phyloP scores from a whole-genome alignment of 2,113 vertebrate species.

The Alosa alosa region DNA sequence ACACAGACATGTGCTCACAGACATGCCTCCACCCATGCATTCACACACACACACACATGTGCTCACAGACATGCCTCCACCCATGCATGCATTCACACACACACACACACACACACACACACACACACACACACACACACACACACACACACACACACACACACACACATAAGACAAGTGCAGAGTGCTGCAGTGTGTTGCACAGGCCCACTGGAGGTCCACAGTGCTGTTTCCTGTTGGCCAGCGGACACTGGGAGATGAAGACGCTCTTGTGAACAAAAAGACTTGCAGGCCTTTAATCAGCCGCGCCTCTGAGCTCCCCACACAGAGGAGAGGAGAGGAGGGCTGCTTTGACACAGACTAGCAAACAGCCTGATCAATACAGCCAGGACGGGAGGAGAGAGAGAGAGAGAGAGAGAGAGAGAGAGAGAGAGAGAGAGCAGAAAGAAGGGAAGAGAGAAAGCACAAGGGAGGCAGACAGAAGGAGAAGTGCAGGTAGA shows the following conservation, averaged over 20 bases:
- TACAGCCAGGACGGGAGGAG: slow-evolving; percentile 55
- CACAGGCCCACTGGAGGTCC: slow-evolving; percentile 75
- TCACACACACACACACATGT: not conserved
- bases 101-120: not conserved
- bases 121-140: not conserved
- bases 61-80: no score
- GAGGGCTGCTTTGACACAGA: slow-evolving; percentile 28
- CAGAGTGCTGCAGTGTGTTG: not conserved
- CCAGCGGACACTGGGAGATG: slow-evolving; percentile 77
- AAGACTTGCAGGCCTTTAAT: not conserved
- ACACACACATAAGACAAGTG: not conserved
- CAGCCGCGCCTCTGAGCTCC: not conserved
- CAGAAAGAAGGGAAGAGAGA: not conserved
- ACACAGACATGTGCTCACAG: slow-evolving; percentile 2
- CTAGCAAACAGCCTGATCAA: slow-evolving; percentile 58
- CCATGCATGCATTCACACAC: no score
- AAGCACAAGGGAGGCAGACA: not conserved
- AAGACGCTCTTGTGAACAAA: slow-evolving; percentile 66
- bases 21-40: not conserved
- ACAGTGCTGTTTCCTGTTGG: slow-evolving; percentile 78
- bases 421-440: not conserved
- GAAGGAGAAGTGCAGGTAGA: not conserved
- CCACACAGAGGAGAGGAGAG: slow-evolving; percentile 1
- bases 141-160: not conserved
- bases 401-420: not conserved